Evolutionary conservation across 2,888 invertebrate species (phyloP), one percentile per base, ranked within the genome.

Genomic region (Lacanobia wlatinum): DNA sequence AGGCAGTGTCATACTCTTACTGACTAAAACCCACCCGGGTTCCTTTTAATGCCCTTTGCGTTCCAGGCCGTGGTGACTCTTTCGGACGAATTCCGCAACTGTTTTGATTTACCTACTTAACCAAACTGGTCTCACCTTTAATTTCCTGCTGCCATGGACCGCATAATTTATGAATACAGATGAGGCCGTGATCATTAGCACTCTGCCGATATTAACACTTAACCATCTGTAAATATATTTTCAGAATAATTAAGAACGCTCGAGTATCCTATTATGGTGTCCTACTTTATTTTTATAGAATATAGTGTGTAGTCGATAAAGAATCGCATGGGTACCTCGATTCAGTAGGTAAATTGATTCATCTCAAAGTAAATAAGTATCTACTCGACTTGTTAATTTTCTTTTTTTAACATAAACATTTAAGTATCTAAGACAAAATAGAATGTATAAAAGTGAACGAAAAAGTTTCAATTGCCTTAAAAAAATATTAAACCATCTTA

Each of bases 171-270:
- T 73, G 80, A 81, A 84, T 77, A 61, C 67, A 61, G 55, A 81
- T 74, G 69, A 82, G 64, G 53, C 43, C 67, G 72, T 75, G 70
- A 72, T 73, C 55, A 78, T 70, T 58, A 63, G 5, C 40, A 18
- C 18, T 34, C 61, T 55, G 21, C 59, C 70, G 71, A 77, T 74
- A 74, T 71, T 81, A 82, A 70, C 67, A 70, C 68, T 77, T 75
- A 69, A 72, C 60, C 58, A 68, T 75, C 50, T 73, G 68, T 70
- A 73, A 84, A 84, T 70, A 73, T 59, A 73, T 73, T 83, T 73
- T 1, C 59, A 68, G 72, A 68, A 72, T 69, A 84, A 84, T 81
- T 80, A 81, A 68, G 61, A 56, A 14, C 21, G 12, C 23, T 48
- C 3, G 34, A n/a, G 1, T n/a, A n/a, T 28, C 18, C 48, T 50